phyloP scores from a whole-genome alignment of 2,888 invertebrate genomes.

The Epiblema foenella region DNA sequence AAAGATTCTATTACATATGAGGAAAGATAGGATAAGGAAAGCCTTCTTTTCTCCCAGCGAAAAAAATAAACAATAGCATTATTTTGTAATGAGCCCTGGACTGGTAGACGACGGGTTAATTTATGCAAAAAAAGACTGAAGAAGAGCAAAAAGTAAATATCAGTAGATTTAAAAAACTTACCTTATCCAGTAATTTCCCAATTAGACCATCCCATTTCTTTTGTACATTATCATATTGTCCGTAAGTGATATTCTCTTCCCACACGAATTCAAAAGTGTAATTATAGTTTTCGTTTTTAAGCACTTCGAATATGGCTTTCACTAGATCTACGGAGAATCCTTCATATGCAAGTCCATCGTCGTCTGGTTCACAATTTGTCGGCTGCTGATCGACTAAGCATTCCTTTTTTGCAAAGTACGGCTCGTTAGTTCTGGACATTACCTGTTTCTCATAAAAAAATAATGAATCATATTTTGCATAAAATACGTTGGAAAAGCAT shows the following conservation, averaged over 20 bases:
- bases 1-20: no score
- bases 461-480: background rate
- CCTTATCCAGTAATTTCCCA: slow-evolving; percentile 73
- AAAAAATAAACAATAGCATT: no score
- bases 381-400: slow-evolving; percentile 41
- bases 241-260: slow-evolving; percentile 60
- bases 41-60: no score
- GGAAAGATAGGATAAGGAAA: no score
- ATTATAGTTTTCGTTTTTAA: slow-evolving; percentile 73
- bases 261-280: slow-evolving; percentile 69
- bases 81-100: no score
- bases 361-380: slow-evolving; percentile 69
- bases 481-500: no score
- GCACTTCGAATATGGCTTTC: slow-evolving; percentile 86
- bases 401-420: slow-evolving; percentile 87
- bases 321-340: slow-evolving; percentile 92
- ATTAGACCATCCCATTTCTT: slow-evolving; percentile 77
- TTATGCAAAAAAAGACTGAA: no score
- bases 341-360: slow-evolving; percentile 86
- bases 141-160: no score
- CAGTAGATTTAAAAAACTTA: no score
- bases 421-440: slow-evolving; percentile 88
- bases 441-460: slow-evolving; percentile 57
- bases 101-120: no score
- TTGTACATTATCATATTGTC: slow-evolving; percentile 58